Base-by-base conservation (phyloP, 2,888 invertebrate genomes). In the Sabatieria punctata region DNA sequence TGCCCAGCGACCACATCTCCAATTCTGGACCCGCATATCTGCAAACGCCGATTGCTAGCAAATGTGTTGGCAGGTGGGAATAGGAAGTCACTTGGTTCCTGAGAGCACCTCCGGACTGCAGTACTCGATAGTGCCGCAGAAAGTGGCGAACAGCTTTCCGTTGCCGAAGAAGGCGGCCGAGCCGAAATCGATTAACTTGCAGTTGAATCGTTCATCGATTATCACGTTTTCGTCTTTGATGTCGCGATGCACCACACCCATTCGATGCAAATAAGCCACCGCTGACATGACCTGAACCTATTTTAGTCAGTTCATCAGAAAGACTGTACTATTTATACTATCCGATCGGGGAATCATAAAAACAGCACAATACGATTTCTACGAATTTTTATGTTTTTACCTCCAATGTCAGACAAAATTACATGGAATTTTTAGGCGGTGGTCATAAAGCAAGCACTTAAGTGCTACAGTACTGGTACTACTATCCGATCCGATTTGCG, bases 71-170 rank as follows among this genome's bases (percentile, higher is more conserved):
- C 30, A 8, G 15, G 30, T 30, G 30, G 30, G 30, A n/a, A n/a
- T n/a, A n/a, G n/a, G n/a, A n/a, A 54, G 73, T 67, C 54, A 77
- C 77, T 75, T 75, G 57, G 78, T 76, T 35, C 79, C 80, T 45
- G 75, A 73, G 18, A 80, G 68, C 18, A 80, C 79, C 67, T 80
- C 80, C 1, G 80, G 79, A 57, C 78, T 77, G 63, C 80, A 80
- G 61, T 80, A 80, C 65, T 80, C 79, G 1, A 78, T 75, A n/a
- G 80, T 80, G 1, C 80, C 80, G 54, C 79, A 79, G 67, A 80
- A 81, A 0, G 78, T 78, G 1, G 77, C 76, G 63, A 80, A 81
- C 42, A 77, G 64, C 46, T 75, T 72, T 42, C 74, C 77, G 24
- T 74, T 74, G 21, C 63, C 55, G 55, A 71, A 62, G 57, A 75